Conservation (phyloP, 2,888 invertebrate genomes). For the Clepsis dumicolana region DNA sequence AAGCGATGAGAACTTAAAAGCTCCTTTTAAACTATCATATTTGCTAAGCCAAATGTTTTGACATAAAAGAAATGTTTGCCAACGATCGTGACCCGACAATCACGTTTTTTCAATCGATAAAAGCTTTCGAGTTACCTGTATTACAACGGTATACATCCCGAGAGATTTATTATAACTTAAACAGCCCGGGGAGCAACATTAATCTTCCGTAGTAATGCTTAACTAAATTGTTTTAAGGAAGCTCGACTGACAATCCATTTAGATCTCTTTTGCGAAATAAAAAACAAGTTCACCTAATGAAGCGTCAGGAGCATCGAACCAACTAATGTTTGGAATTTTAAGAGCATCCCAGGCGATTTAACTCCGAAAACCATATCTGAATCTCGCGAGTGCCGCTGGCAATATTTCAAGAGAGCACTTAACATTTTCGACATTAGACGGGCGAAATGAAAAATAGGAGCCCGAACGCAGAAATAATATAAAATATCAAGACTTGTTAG, state of each 20-base stretch:
- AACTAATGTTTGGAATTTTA: conserved; percentile 57
- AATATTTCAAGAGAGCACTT: conserved; percentile 76
- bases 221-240: conserved; percentile 71
- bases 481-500: conserved; percentile 48
- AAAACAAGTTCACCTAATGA: conserved; percentile 71
- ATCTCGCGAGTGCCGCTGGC: conserved; percentile 55
- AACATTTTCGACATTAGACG: conserved; percentile 64
- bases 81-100: conserved; percentile 64
- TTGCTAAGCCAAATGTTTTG: conserved; percentile 41
- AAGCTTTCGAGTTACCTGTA: conserved; percentile 58
- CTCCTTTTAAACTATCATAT: conserved; percentile 38
- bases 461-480: conserved; percentile 48
- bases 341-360: conserved; percentile 43
- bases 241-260: conserved; percentile 69
- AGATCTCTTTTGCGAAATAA: conserved; percentile 62
- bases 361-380: conserved; percentile 42
- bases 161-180: conserved; percentile 70
- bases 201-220: conserved; percentile 65
- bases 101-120: conserved; percentile 68
- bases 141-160: conserved; percentile 50
- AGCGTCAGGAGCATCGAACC: conserved; percentile 63
- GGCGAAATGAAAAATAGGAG: conserved; percentile 43
- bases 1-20: conserved; percentile 40
- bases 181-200: conserved; percentile 63
- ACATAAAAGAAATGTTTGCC: conserved; percentile 51